Base-by-base conservation (phyloP, 2,888 invertebrate genomes). In the Tipula confusa region DNA sequence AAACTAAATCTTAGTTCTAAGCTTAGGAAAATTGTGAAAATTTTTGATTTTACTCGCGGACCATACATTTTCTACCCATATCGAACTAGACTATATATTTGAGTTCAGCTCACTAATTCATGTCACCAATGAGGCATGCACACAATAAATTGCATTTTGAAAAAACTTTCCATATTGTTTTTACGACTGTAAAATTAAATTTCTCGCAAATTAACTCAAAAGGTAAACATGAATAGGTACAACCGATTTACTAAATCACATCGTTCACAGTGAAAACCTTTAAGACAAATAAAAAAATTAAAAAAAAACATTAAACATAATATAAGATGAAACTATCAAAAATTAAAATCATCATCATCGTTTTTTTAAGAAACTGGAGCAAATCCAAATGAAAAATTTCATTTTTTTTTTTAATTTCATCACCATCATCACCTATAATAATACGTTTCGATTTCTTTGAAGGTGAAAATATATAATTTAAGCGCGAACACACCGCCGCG, bases 341-440 rank as follows among this genome's bases (percentile, higher is more conserved):
- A 64, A 64, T 64, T 64, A 24, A 9, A 24, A 64, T 43, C 5
- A 43, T 43, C 43, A 43, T 64, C 64, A 64, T 64, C 64, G n/a
- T n/a, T n/a, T n/a, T n/a, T 64, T 64, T 24, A 64, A 64, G n/a
- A n/a, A 64, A 24, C 64, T 64, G 11, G 64, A 64, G 64, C 64
- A 64, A 24, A 9, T n/a, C 24, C 64, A 24, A n/a, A 64, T 15
- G 24, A 9, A 64, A 64, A 64, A 24, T 64, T 64, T 64, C 64
- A 64, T 64, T 64, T 64, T 64, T 64, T 64, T 64, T 64, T 64
- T 24, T n/a, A n/a, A n/a, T n/a, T n/a, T n/a, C n/a, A n/a, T n/a
- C 24, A 64, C 24, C 24, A 24, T 24, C 64, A 24, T 24, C 24
- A 64, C 24, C n/a, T n/a, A n/a, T n/a, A n/a, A n/a, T n/a, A n/a